Conservation (phyloP, 2,888 invertebrate genomes). For the Psylliodes chrysocephalus region DNA sequence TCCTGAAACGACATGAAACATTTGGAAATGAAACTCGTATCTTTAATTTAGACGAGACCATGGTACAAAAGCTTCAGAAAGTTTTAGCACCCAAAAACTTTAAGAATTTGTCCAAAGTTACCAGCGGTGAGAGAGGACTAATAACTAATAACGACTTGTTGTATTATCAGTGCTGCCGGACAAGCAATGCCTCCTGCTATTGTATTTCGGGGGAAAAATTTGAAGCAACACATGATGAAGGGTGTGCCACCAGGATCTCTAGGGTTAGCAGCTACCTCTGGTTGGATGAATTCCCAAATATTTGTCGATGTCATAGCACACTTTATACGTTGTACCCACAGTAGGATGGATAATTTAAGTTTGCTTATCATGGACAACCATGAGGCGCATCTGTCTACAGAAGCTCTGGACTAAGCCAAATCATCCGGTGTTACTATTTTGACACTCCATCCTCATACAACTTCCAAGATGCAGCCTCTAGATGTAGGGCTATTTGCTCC, state of each 20-base stretch:
- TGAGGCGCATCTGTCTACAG: slow-evolving; percentile 53
- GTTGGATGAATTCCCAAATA: slow-evolving; percentile 26
- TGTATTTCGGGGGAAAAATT: slow-evolving; percentile 2
- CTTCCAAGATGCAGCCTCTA: slow-evolving; percentile 48
- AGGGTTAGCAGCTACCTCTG: slow-evolving; percentile 38
- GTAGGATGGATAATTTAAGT: slow-evolving; percentile 49
- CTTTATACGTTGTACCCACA: slow-evolving; percentile 44
- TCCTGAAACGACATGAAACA: background rate
- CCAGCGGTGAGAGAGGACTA: slow-evolving; percentile 8
- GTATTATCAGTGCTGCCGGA: background rate
- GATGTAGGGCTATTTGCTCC: no score
- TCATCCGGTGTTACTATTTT: slow-evolving; percentile 58
- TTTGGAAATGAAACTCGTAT: slow-evolving; percentile 22
- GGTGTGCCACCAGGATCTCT: slow-evolving; percentile 51
- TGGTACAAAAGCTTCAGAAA: slow-evolving; percentile 33
- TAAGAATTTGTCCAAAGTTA: slow-evolving; percentile 27
- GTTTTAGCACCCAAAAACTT: slow-evolving; percentile 21
- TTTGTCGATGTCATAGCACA: slow-evolving; percentile 49
- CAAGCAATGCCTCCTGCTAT: background rate
- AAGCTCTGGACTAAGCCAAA: slow-evolving; percentile 48
- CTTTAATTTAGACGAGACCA: slow-evolving; percentile 32
- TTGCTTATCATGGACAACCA: slow-evolving; percentile 58
- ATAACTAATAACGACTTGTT: slow-evolving; percentile 4
- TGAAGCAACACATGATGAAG: background rate
- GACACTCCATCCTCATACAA: slow-evolving; percentile 58